These are phyloP conservation scores for Yponomeuta plumbellus DNA, from an alignment of 2,888 invertebrate genomes.

Conservation along the genomic window DNA sequence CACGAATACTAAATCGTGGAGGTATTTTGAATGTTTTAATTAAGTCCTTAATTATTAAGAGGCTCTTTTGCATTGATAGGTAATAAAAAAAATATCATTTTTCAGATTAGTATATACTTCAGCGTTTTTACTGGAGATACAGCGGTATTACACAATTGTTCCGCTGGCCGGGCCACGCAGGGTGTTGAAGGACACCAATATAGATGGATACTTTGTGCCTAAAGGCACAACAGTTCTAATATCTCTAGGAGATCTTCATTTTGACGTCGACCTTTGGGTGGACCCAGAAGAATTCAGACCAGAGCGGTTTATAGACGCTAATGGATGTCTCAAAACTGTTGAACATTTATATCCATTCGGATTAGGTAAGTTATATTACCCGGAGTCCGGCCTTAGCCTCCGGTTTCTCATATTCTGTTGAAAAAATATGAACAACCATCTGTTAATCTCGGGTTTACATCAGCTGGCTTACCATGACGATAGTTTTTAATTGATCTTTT, in stretches of 20 bases:
- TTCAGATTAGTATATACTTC: slow-evolving; percentile 69
- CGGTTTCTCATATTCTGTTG: too few relatives aligned
- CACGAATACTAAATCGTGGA: too few relatives aligned
- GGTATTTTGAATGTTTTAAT: too few relatives aligned
- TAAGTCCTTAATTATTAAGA: background rate
- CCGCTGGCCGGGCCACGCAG: slow-evolving; percentile 75
- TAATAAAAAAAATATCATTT: slow-evolving; percentile 25
- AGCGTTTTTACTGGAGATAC: slow-evolving; percentile 75
- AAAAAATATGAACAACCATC: too few relatives aligned
- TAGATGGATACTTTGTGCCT: slow-evolving; percentile 62
- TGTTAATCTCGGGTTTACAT: too few relatives aligned
- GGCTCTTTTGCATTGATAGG: background rate
- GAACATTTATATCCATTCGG: slow-evolving; percentile 80
- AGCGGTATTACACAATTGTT: slow-evolving; percentile 71
- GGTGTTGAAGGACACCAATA: slow-evolving; percentile 43
- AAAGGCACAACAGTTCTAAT: slow-evolving; percentile 73
- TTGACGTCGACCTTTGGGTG: slow-evolving; percentile 72
- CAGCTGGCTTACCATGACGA: too few relatives aligned
- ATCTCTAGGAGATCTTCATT: slow-evolving; percentile 68
- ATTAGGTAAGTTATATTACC: slow-evolving; percentile 65
- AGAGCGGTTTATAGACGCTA: slow-evolving; percentile 77
- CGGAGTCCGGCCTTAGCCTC: background rate
- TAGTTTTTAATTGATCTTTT: too few relatives aligned
- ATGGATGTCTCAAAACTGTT: slow-evolving; percentile 67
- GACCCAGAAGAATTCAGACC: slow-evolving; percentile 78